Base-by-base conservation (phyloP, 2,888 invertebrate species). In the Syrista parreyssii region DNA sequence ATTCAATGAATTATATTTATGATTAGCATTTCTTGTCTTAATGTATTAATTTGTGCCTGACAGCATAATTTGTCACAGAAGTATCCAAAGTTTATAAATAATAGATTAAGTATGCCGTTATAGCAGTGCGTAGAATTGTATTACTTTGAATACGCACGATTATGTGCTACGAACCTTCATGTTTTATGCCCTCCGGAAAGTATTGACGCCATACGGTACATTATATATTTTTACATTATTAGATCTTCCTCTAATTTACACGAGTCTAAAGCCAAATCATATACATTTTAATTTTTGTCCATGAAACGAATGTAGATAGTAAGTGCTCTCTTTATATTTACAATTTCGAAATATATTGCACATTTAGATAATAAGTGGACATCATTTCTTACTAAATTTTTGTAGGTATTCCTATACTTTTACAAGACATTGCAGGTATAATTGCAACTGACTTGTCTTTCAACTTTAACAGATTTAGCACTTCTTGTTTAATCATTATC, bases 291-390 rank as follows among this genome's bases (percentile, higher is more conserved):
- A 74, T 76, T 76, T 75, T 80, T 69, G 74, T 72, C 74, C 77
- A 75, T 73, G 68, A 79, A 72, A 68, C 72, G n/a, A 73, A 78
- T 76, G 69, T 82, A 74, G 34, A 77, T 74, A 79, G 34, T 78
- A 78, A 77, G 76, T 78, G 74, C 81, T 78, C 78, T 78, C 79
- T 82, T 79, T 82, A 81, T 80, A 81, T 78, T 80, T 75, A 77
- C 68, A 81, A 78, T 79, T 81, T 80, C 77, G 79, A 81, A 82
- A 82, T 83, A 83, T 81, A 83, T 81, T 83, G 79, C 80, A 82
- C 81, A 83, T 75, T 81, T 81, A 79, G 77, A 81, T 80, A 82
- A 77, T 69, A 75, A 75, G 4, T 71, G 33, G 12, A 31, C 71
- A 31, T 71, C 6, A 31, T 71, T 71, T 71, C 71, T 71, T 69